Evolutionary conservation across 2,113 vertebrate genomes (phyloP), one percentile per base, ranked within the genome.

Genomic region (Caretta caretta): DNA sequence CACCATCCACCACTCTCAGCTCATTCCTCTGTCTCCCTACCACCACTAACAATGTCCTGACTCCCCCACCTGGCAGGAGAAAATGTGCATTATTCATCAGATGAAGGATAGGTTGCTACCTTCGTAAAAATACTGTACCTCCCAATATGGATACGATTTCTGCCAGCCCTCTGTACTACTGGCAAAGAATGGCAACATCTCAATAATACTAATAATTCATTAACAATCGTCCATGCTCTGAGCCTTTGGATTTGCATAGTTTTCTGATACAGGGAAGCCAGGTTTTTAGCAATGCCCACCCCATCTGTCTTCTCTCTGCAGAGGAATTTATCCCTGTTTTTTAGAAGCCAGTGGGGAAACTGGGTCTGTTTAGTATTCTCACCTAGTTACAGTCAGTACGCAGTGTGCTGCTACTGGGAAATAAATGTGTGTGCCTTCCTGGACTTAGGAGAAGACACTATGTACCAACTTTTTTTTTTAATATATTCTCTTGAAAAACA

Each of bases 401-500:
- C 84, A 78, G 62, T 96, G 96, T 94, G 94, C 95, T 93, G 95
- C 96, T 97, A 95, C 93, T 97, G 97, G 53, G 93, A 96, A 97
- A 96, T 93, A 92, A 95, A 90, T 88, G 86, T 91, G 50, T 88
- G 91, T 20, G 48, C 95, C 93, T 91, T 97, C 93, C 90, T 91
- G 31, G 90, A 81, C 79, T 95, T 94, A 83, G 49, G 53, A 65
- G 65, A 94, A 93, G 65, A 88, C 80, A 65, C 27, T 83, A 16
- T 0, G 1, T 79, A 87, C 89, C 96, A 94, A 42, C 38, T 11
- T 16, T 56, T 27, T 81, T 56, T 35, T 16, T 16, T 51, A 31
- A 31, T 31, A 51, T 85, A 97, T 84, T 93, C 84, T 2, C 1
- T 88, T 93, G 92, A 96, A 95, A 96, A 96, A 94, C 80, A 87